Conservation (phyloP, 2,888 invertebrate genomes). For the Xestoiulus laeticollis region DNA sequence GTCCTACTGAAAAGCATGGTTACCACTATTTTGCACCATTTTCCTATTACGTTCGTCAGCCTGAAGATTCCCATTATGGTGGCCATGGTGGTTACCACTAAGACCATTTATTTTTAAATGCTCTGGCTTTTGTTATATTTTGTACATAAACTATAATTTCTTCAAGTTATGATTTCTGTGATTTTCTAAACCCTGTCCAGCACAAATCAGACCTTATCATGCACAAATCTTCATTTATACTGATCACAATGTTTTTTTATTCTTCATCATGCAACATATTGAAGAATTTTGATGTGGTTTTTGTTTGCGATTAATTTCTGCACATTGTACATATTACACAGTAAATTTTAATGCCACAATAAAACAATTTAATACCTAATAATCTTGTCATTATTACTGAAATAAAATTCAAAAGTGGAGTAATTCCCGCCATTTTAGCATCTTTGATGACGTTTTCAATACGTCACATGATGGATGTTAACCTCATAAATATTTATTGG, state of each 20-base stretch:
- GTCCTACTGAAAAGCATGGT: constrained; percentile 55
- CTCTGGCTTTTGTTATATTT: not conserved
- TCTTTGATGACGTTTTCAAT: no score
- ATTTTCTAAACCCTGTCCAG: not conserved
- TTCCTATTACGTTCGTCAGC: constrained; percentile 56
- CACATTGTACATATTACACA: not conserved
- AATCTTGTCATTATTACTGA: not conserved
- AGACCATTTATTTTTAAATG: not conserved
- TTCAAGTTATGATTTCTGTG: not conserved
- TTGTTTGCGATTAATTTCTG: not conserved
- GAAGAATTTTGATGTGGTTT: not conserved
- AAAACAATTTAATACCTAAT: no score
- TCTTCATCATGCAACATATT: not conserved
- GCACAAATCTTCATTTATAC: not conserved
- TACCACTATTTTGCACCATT: constrained; percentile 56
- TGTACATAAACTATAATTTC: not conserved
- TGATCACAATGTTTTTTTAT: not conserved
- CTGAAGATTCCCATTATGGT: constrained; percentile 54
- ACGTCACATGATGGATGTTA: no score
- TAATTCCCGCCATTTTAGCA: no score
- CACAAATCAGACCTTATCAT: no score
- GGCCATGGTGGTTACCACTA: constrained; percentile 50
- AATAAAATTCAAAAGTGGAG: no score
- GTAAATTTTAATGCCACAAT: not conserved
- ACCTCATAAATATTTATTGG: no score